Percentiles rank a stretch among this genome's conserved stretches.
phyloP scores from a whole-genome alignment of 2,113 vertebrate genomes.

The Atrichornis clamosus region DNA sequence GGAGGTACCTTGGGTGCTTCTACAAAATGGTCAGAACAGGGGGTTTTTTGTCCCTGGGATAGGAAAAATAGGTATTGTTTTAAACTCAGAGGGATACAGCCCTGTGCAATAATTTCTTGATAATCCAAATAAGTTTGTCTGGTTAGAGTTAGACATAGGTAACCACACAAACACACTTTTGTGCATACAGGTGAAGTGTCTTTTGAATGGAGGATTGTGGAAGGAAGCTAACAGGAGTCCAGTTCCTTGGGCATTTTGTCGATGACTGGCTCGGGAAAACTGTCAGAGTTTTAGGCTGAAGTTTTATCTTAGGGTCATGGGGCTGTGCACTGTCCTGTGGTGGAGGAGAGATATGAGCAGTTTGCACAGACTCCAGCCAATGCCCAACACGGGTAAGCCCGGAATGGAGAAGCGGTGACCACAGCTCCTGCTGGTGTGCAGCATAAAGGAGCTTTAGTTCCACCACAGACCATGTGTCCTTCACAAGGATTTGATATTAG shows the following conservation, averaged over 20 bases:
- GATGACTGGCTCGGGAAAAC: background rate
- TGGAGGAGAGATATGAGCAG: background rate
- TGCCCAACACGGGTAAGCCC: background rate
- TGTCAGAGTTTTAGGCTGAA: background rate
- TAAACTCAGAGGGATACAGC: background rate
- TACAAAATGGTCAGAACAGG: background rate
- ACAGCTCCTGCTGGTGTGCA: background rate
- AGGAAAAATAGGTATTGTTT: background rate
- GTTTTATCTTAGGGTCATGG: background rate
- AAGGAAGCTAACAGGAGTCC: background rate
- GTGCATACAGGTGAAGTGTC: background rate
- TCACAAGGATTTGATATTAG: background rate
- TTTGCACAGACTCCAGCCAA: background rate
- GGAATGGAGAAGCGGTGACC: background rate
- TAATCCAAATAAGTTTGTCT: background rate
- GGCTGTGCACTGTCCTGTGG: background rate
- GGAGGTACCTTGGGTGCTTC: background rate
- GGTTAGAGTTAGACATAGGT: fast-evolving
- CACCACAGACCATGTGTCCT: fast-evolving
- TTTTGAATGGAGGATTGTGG: background rate
- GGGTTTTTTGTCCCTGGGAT: background rate
- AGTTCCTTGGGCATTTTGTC: background rate
- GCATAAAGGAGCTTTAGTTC: background rate
- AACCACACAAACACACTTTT: background rate
- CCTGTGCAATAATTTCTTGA: background rate